These are phyloP conservation scores for Aphelenchoides bicaudatus DNA, from an alignment of 2,888 invertebrate genomes.

Conservation along the genomic window DNA sequence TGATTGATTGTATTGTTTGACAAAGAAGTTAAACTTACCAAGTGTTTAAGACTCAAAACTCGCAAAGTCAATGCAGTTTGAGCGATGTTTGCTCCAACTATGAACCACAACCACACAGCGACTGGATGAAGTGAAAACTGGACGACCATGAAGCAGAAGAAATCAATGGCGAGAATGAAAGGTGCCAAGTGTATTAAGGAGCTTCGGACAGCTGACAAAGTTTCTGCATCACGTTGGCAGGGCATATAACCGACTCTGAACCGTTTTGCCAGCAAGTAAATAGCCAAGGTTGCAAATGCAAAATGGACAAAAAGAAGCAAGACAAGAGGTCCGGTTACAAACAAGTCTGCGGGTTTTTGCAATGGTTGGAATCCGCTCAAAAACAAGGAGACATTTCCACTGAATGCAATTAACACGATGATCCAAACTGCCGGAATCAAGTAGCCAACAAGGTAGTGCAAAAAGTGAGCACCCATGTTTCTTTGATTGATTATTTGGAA, in stretches of 20 bases:
- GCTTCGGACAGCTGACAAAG: not conserved
- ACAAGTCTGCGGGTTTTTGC: not conserved
- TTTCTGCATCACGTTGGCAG: constrained; percentile 11
- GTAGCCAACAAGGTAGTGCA: not conserved
- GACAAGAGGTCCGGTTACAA: not conserved
- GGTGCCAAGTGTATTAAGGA: not conserved
- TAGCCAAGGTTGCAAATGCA: not conserved
- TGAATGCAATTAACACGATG: not conserved
- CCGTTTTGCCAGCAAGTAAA: constrained; percentile 7
- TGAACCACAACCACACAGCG: not conserved
- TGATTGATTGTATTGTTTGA: too few relatives aligned
- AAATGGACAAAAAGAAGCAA: not conserved
- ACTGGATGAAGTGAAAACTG: not conserved
- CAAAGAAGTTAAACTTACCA: not conserved
- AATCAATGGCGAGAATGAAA: constrained; percentile 3
- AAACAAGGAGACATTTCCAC: constrained; percentile 6
- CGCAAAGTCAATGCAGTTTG: not conserved
- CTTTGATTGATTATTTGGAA: not conserved
- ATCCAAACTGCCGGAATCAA: not conserved
- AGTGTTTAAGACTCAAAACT: not conserved
- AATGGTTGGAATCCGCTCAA: constrained; percentile 1
- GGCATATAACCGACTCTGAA: constrained; percentile 2
- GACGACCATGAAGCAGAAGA: not conserved
- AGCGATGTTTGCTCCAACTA: constrained; percentile 1
- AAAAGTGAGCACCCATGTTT: not conserved